Evolutionary conservation across 1,140 invertebrate species (phyloP), one percentile per base, ranked within the genome.

Genomic region (Theocolax elegans): DNA sequence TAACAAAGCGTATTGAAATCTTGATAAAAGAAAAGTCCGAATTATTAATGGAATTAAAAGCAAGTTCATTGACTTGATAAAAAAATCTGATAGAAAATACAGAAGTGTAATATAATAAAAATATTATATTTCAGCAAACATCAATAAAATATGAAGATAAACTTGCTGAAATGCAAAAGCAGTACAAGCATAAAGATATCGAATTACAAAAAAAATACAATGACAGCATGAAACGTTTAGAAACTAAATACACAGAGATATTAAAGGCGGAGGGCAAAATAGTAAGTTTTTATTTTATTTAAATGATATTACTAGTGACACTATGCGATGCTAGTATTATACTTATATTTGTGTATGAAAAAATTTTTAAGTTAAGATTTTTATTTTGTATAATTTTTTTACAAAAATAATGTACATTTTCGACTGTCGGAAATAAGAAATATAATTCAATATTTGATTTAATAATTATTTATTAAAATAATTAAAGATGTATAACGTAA

Each of bases 181-280:
- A 74, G 40, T 64, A 62, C 21, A 58, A 69, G 13, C 62, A 63
- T 8, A 58, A 25, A 12, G 48, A 59, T 27, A 59, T 29, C 42
- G 64, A 60, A 21, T 56, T 72, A 21, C 49, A 23, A 9, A 63
- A 73, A 48, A 71, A 64, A 2, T 66, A 73, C 63, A 71, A 70
- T 44, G 53, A 72, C 3, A 71, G 66, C 46, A 76, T 73, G 23
- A 40, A 49, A 23, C 31, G 44, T 1, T 51, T 76, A 17, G 65
- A 72, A 23, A 25, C 54, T 15, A 66, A 67, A 40, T 73, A 67
- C 60, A 19, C 54, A 10, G 60, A 54, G 19, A 68, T 27, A 56
- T 42, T 29, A 31, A 35, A 54, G 15, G 67, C 67, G 19, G 65
- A 65, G 10, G 12, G 15, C 4, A 62, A 21, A 10, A 23, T 25